These are phyloP conservation scores for Apotomis betuletana DNA, from an alignment of 2,888 invertebrate species.

Conservation along the genomic window DNA sequence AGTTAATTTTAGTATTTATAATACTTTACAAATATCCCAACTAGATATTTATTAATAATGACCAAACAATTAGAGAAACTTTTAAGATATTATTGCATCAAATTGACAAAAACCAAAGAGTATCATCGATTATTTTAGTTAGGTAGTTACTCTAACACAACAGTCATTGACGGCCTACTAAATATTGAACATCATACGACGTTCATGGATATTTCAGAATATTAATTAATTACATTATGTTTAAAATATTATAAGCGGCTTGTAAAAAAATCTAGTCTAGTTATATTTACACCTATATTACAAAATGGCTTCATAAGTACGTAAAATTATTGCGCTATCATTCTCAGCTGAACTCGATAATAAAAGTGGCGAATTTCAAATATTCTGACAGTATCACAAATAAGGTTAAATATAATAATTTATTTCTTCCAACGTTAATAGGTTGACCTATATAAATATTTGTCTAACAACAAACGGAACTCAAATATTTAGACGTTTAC, in stretches of 20 bases:
- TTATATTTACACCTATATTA: slow-evolving; percentile 76
- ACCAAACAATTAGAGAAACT: slow-evolving; percentile 63
- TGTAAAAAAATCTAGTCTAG: slow-evolving; percentile 71
- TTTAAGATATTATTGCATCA: slow-evolving; percentile 45
- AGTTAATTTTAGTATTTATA: slow-evolving; percentile 74
- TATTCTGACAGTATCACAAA: not conserved
- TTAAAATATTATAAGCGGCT: slow-evolving; percentile 53
- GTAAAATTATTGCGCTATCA: slow-evolving; percentile 24
- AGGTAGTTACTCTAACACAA: slow-evolving; percentile 15
- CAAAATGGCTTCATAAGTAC: slow-evolving; percentile 52
- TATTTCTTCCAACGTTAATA: not conserved
- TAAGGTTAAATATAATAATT: slow-evolving; percentile 1
- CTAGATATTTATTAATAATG: slow-evolving; percentile 62
- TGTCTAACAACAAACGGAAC: not conserved
- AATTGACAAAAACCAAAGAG: slow-evolving; percentile 14
- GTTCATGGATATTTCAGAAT: slow-evolving; percentile 12
- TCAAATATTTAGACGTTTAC: slow-evolving; percentile 1
- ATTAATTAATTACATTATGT: slow-evolving; percentile 31
- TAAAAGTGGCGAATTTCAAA: not conserved
- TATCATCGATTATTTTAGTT: slow-evolving; percentile 3
- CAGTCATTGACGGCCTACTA: slow-evolving; percentile 14
- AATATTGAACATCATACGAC: slow-evolving; percentile 12
- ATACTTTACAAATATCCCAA: slow-evolving; percentile 73
- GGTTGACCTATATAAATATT: not conserved
- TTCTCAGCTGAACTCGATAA: not conserved